Percentiles rank a stretch among this genome's conserved stretches.
Conservation (phyloP, 2,888 invertebrate genomes). For the Acanthosepion pharaonis region DNA sequence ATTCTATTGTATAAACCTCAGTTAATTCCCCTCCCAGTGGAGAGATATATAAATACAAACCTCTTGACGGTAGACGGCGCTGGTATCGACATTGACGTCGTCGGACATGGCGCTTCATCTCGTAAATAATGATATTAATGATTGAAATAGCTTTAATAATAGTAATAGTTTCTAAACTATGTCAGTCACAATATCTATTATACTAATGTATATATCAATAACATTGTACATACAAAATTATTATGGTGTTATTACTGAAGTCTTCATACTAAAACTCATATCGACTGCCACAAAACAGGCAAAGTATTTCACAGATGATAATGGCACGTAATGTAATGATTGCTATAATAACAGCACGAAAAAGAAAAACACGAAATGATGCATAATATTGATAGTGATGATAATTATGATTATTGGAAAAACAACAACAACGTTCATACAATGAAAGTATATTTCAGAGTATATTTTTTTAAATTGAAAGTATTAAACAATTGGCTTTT, state of each 20-base stretch:
- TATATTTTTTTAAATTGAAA: background rate
- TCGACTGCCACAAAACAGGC: too few relatives aligned
- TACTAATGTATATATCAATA: background rate
- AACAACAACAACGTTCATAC: background rate
- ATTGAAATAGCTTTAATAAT: background rate
- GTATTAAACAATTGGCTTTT: background rate
- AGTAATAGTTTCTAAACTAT: background rate
- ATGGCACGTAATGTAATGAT: background rate
- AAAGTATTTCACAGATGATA: background rate
- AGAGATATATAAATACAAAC: constrained; percentile 6
- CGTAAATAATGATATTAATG: background rate
- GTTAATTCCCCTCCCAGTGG: constrained; percentile 22
- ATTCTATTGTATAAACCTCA: constrained; percentile 11
- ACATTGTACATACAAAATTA: too few relatives aligned
- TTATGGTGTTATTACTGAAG: too few relatives aligned
- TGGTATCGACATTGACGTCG: background rate
- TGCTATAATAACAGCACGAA: background rate
- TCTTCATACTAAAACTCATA: too few relatives aligned
- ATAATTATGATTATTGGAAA: background rate
- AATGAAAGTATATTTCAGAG: background rate
- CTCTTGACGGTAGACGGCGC: background rate
- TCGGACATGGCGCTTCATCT: background rate
- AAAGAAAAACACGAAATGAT: background rate
- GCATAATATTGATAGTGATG: background rate
- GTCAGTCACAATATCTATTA: background rate